Conservation (phyloP, 2,797 vertebrate genomes). For the Sebastes goodei region DNA sequence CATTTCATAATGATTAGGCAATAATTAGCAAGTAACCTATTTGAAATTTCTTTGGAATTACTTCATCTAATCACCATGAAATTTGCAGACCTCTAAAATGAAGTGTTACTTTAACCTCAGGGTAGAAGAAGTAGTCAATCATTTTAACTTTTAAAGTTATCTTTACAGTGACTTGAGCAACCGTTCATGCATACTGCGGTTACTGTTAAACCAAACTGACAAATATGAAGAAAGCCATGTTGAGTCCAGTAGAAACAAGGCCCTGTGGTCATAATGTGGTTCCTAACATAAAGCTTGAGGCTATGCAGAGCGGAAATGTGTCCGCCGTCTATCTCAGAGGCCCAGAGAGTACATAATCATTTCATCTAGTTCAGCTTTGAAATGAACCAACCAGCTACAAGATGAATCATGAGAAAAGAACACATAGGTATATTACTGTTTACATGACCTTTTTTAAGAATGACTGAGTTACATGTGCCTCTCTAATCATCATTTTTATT, state of each 20-base stretch:
- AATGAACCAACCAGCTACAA: neutral
- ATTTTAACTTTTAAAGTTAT: neutral
- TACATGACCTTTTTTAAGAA: neutral
- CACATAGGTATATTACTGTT: constrained; percentile 15
- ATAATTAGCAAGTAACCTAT: too few species aligned
- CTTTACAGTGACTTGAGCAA: neutral
- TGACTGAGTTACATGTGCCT: neutral
- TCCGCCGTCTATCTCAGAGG: constrained; percentile 4
- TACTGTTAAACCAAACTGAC: neutral
- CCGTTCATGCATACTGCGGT: neutral
- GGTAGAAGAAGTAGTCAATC: too few species aligned
- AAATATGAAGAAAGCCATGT: constrained; percentile 8
- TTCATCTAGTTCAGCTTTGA: constrained; percentile 27
- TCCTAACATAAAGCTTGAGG: constrained; percentile 8
- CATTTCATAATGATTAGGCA: rapidly evolving
- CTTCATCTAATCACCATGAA: too few species aligned
- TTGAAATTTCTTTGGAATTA: too few species aligned
- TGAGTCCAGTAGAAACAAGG: constrained; percentile 10
- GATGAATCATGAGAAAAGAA: constrained; percentile 27
- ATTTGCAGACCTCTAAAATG: too few species aligned
- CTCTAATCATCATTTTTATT: neutral
- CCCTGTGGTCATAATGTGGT: constrained; percentile 24
- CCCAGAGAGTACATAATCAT: constrained; percentile 33
- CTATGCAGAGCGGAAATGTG: constrained; percentile 6
- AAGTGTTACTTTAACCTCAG: too few species aligned